Conservation (phyloP, 2,888 invertebrate species). For the Tenthredo scrophulariae region DNA sequence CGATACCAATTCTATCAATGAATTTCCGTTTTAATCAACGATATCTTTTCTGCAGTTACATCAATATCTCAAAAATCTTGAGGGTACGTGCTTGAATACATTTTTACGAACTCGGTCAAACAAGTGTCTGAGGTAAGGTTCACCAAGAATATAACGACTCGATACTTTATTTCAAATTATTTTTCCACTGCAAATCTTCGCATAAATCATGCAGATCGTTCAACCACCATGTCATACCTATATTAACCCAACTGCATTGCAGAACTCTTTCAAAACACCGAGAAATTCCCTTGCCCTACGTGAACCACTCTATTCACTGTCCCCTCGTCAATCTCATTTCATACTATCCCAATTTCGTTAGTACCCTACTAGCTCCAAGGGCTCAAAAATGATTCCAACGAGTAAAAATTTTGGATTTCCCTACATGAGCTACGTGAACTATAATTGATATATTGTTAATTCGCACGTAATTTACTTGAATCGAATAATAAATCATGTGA, state of each 20-base stretch:
- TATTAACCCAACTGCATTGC: slow-evolving; percentile 8
- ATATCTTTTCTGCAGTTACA: not conserved
- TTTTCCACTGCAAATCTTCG: slow-evolving; percentile 11
- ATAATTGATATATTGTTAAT: too few species aligned
- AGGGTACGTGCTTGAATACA: not conserved
- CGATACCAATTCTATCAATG: slow-evolving; percentile 14
- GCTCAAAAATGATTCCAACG: not conserved
- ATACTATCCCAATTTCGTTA: not conserved
- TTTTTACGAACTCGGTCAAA: not conserved
- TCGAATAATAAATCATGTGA: too few species aligned
- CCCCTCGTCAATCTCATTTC: not conserved
- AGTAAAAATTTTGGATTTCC: not conserved
- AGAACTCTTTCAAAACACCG: not conserved
- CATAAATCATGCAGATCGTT: slow-evolving; percentile 38
- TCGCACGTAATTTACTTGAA: too few species aligned
- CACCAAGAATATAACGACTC: slow-evolving; percentile 20
- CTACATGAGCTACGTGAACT: not conserved
- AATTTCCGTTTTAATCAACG: slow-evolving; percentile 2
- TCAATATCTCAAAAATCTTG: slow-evolving; percentile 7
- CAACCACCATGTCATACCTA: not conserved
- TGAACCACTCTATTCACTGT: not conserved
- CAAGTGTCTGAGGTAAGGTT: not conserved
- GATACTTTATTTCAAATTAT: slow-evolving; percentile 32
- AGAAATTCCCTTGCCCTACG: not conserved
- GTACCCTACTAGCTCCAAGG: not conserved